Conservation (phyloP, 2,113 vertebrate genomes). For the Dipodomys stephensi region DNA sequence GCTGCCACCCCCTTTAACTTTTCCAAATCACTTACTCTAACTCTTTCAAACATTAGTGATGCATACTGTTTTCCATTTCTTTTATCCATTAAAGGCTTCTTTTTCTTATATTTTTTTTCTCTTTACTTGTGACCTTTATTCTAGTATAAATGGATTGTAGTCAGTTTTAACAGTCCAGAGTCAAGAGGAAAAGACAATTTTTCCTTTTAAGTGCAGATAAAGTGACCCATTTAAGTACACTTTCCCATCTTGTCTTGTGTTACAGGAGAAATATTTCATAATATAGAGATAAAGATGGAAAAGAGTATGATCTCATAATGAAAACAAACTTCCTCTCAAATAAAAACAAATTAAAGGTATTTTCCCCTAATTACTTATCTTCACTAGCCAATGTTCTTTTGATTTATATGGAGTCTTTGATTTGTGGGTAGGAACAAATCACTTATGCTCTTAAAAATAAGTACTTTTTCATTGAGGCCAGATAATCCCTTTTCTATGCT, state of each 20-base stretch:
- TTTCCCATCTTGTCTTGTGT: constrained; percentile 27
- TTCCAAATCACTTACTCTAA: neutral
- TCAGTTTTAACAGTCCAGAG: constrained; percentile 51
- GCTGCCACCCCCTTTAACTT: neutral
- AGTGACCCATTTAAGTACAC: constrained; percentile 17
- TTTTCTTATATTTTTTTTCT: constrained; percentile 57
- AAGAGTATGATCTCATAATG: constrained; percentile 60
- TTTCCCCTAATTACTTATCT: constrained; percentile 44
- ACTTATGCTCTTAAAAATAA: neutral
- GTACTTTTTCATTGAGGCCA: neutral
- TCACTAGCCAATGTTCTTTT: constrained; percentile 18
- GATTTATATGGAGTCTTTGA: constrained; percentile 10
- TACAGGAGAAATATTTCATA: constrained; percentile 52
- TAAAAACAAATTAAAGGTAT: constrained; percentile 66
- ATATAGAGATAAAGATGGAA: constrained; percentile 36
- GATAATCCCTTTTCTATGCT: neutral
- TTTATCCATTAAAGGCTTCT: constrained; percentile 41
- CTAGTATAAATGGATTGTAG: constrained; percentile 52
- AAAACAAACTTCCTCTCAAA: constrained; percentile 64
- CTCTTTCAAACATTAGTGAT: constrained; percentile 6
- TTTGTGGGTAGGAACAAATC: neutral
- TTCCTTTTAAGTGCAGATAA: constrained; percentile 63
- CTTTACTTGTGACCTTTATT: constrained; percentile 68
- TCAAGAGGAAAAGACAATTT: constrained; percentile 34
- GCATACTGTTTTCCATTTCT: constrained; percentile 41